Conservation (phyloP, 2,797 vertebrate species). For the Valencia hispanica region DNA sequence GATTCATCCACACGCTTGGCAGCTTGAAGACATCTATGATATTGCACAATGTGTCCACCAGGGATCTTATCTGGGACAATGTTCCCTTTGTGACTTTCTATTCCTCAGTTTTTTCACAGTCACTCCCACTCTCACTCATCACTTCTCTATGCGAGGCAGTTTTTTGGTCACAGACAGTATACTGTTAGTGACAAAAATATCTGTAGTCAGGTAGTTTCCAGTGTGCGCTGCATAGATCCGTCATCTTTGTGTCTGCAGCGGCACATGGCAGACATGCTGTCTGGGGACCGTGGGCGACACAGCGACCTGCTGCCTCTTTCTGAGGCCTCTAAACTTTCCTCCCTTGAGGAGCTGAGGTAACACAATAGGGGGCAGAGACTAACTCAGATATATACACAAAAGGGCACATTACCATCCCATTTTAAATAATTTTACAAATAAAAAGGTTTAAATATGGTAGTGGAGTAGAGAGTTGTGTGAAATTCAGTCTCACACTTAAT, state of each 20-base stretch:
- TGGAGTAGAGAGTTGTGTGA: slow-evolving; percentile 37
- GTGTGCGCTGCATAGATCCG: slow-evolving; percentile 15
- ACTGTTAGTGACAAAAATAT: slow-evolving; percentile 18
- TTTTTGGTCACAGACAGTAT: slow-evolving; percentile 17
- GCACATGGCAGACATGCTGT: slow-evolving; percentile 66
- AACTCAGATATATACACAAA: slow-evolving; percentile 11
- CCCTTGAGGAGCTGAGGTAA: slow-evolving; percentile 72
- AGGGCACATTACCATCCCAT: slow-evolving; percentile 3
- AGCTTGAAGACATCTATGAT: slow-evolving; percentile 50
- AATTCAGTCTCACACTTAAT: slow-evolving; percentile 32
- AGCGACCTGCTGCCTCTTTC: slow-evolving; percentile 52
- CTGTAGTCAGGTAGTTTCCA: slow-evolving; percentile 32
- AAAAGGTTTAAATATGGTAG: slow-evolving; percentile 18
- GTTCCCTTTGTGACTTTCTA: slow-evolving; percentile 59
- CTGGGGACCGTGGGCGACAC: slow-evolving; percentile 59
- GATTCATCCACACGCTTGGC: slow-evolving; percentile 38
- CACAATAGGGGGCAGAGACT: slow-evolving; percentile 39
- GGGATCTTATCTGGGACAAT: slow-evolving; percentile 31
- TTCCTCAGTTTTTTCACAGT: slow-evolving; percentile 50
- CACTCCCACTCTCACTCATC: slow-evolving; percentile 44
- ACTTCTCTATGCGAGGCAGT: slow-evolving; percentile 51
- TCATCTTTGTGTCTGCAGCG: slow-evolving; percentile 13
- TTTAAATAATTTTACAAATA: slow-evolving; percentile 10
- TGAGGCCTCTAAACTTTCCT: slow-evolving; percentile 55
- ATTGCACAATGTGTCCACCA: slow-evolving; percentile 60